A percentile compares a stretch with the other conserved stretches of the same genome.
Conservation (phyloP, 2,888 invertebrate species). For the Aleiodes leptofemur region DNA sequence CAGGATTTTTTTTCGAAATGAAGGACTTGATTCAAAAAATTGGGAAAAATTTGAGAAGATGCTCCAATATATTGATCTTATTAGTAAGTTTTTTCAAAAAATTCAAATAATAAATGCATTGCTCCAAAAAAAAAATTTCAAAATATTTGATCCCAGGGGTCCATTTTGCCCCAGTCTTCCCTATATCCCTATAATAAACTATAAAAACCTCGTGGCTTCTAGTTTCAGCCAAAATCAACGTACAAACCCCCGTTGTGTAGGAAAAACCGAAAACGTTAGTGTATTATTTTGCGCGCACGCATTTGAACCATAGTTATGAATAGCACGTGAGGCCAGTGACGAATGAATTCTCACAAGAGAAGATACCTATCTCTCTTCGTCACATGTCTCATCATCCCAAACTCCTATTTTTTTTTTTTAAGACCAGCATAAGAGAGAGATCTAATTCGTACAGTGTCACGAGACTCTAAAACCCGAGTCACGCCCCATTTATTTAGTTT, state of each 20-base stretch:
- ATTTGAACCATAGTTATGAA: constrained; percentile 54
- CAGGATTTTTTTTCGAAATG: no score
- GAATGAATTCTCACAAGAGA: constrained; percentile 21
- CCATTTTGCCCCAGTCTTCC: no score
- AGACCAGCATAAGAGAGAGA: not conserved
- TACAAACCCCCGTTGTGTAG: constrained; percentile 1
- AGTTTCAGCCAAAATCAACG: no score
- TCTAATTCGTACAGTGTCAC: constrained; percentile 34
- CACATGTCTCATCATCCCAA: constrained; percentile 70
- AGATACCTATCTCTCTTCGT: constrained; percentile 55
- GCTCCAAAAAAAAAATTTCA: no score
- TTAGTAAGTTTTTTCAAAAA: no score
- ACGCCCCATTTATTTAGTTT: constrained; percentile 34
- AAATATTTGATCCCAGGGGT: no score
- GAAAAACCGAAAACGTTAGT: not conserved
- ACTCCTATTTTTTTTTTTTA: constrained; percentile 24
- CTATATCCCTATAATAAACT: no score
- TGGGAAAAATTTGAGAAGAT: no score
- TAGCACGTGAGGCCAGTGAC: constrained; percentile 67
- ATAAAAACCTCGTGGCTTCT: no score
- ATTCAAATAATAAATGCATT: no score
- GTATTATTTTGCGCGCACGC: constrained; percentile 41
- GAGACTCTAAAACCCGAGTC: constrained; percentile 32
- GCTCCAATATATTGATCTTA: no score
- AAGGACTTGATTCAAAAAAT: no score